Evolutionary conservation across 2,797 vertebrate species (phyloP), one percentile per base, ranked within the genome.

Genomic region (Carapus acus): DNA sequence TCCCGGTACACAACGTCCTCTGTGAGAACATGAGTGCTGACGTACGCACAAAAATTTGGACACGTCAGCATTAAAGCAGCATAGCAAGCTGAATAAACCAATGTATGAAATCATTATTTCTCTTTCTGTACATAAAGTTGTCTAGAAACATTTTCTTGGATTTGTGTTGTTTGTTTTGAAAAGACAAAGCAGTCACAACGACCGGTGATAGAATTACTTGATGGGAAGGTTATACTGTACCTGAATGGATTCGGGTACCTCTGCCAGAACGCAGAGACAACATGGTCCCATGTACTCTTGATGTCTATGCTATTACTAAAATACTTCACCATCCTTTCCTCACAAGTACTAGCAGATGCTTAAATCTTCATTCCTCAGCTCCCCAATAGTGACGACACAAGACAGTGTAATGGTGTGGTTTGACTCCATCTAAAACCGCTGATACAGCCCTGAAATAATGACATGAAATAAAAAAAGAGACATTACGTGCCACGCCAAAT

Each of bases 231-330:
- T n/a, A n/a, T n/a, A n/a, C n/a, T n/a, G n/a, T 85, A 89, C 88
- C 88, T 89, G 85, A 87, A 90, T 16, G 88, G 88, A 52, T 90
- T 90, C 1, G 88, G 88, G 50, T 90, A 90, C 44, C 87, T 79
- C 78, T 86, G 88, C 87, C 88, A 90, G 62, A 89, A 89, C 31
- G 88, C 88, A 59, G 84, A 85, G 57, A 80, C 83, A 48, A 90
- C 88, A 15, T 85, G 83, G 67, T 90, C 87, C 88, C 88, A 90
- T 1, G 73, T 59, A 22, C 80, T 86, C 60, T 59, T 78, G 66
- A 90, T 85, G 65, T 87, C 86, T 11, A 40, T 49, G 65, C 44
- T 71, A 36, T 54, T 87, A 63, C 77, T 73, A 41, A 87, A 89
- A 62, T 89, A 87, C 51, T 88, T 90, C 73, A 86, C 87, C 87